phyloP scores from a whole-genome alignment of 2,113 vertebrate genomes.

The Triplophysa dalaica region DNA sequence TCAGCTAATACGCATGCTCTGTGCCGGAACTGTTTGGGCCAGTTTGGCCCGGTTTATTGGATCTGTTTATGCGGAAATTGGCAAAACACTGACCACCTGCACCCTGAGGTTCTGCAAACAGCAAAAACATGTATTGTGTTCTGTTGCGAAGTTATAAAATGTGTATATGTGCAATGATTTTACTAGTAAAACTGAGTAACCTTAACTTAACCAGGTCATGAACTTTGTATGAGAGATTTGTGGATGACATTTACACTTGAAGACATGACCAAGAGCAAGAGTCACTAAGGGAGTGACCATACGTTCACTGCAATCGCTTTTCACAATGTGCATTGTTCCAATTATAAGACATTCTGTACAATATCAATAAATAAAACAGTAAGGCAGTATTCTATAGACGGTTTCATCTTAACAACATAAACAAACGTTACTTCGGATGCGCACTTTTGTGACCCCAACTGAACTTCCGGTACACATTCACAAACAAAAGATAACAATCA shows the following conservation, averaged over 20 bases:
- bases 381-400: not conserved
- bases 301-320: not conserved
- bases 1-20: conserved; percentile 44
- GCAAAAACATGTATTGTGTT: conserved; percentile 23
- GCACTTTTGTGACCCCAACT: no score
- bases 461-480: no score
- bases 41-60: conserved; percentile 24
- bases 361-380: not conserved
- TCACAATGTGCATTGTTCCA: no score
- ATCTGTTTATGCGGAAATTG: conserved; percentile 26
- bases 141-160: conserved; percentile 9
- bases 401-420: no score
- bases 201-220: not conserved
- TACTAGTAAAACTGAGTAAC: not conserved
- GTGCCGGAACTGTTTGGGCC: conserved; percentile 30
- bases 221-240: not conserved
- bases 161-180: not conserved
- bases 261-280: not conserved
- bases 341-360: not conserved
- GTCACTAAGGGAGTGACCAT: not conserved
- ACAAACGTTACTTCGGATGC: no score
- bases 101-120: not conserved
- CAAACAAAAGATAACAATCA: no score
- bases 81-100: conserved; percentile 42
- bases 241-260: not conserved